Evolutionary conservation across 1,140 invertebrate species (phyloP).

Genomic region (Macrostomum lignano): DNA sequence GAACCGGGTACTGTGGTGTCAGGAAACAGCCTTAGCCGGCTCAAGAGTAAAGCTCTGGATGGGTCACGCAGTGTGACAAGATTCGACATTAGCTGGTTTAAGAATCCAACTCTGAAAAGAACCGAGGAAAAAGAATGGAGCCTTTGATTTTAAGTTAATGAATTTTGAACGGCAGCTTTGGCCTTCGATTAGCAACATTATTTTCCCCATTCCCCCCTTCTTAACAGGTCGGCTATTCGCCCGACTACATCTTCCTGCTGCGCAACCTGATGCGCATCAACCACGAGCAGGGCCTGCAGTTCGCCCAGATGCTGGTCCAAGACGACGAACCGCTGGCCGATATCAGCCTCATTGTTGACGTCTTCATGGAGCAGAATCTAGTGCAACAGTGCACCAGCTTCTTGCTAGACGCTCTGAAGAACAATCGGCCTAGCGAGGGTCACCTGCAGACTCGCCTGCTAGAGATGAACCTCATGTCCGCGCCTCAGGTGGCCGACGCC

Average conservation of each 20-base stretch:
- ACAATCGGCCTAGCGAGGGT: constrained; percentile 75
- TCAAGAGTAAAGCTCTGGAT: no score
- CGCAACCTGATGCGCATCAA: constrained; percentile 86
- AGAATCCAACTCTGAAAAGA: no score
- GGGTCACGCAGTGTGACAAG: no score
- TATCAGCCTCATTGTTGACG: no score
- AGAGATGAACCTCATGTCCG: constrained; percentile 95
- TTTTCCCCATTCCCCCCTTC: no score
- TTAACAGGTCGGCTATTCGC: constrained; percentile 85
- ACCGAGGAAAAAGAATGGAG: no score
- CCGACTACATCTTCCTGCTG: constrained; percentile 81
- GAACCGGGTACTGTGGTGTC: no score
- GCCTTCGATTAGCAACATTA: no score
- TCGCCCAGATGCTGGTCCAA: constrained; percentile 57
- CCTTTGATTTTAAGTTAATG: no score
- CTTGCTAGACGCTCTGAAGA: constrained; percentile 83
- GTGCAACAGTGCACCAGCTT: constrained; percentile 96
- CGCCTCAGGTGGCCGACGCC: constrained; percentile 92
- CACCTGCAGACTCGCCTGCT: constrained; percentile 74
- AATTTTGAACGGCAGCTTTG: no score
- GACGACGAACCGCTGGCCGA: constrained; percentile 88
- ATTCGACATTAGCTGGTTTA: no score
- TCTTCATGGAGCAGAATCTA: constrained; percentile 96
- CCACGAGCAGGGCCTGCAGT: constrained; percentile 51
- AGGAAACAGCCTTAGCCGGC: no score